Percentiles rank a stretch among this genome's conserved stretches.
phyloP scores from a whole-genome alignment of 1,140 invertebrate genomes.

The Sitophilus oryzae region DNA sequence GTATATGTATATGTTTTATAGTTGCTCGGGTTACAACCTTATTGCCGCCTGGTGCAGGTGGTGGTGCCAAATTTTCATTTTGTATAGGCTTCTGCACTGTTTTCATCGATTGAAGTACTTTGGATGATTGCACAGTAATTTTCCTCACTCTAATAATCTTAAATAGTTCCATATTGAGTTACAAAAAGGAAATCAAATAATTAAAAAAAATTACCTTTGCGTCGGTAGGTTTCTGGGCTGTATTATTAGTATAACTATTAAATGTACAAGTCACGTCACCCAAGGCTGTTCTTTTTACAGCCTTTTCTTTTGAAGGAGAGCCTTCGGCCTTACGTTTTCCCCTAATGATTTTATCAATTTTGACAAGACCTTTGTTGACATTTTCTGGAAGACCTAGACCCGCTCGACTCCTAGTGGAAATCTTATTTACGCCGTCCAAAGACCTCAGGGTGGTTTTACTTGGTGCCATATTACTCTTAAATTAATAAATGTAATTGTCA shows the following conservation, averaged over 20 bases:
- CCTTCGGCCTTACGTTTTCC: conserved; percentile 52
- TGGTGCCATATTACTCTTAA: conserved; percentile 27
- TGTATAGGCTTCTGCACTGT: conserved; percentile 42
- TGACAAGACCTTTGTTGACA: conserved; percentile 11
- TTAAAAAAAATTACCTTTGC: conserved; percentile 30
- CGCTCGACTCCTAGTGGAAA: conserved; percentile 29
- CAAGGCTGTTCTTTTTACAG: conserved; percentile 62
- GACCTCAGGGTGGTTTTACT: conserved; percentile 14
- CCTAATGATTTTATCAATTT: conserved; percentile 22
- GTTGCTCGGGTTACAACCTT: conserved; percentile 48
- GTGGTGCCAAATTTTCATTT: conserved; percentile 42
- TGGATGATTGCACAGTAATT: conserved; percentile 49
- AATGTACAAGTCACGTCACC: too few relatives aligned
- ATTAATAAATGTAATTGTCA: too few relatives aligned
- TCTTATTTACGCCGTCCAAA: conserved; percentile 1
- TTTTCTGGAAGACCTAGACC: conserved; percentile 6
- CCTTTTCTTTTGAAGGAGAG: conserved; percentile 52
- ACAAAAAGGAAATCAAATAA: too few relatives aligned
- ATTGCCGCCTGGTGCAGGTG: conserved; percentile 44
- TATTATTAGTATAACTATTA: conserved; percentile 65
- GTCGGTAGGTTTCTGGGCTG: conserved; percentile 38
- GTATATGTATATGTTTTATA: conserved; percentile 31
- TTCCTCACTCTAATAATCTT: conserved; percentile 41
- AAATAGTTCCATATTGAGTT: conserved; percentile 2
- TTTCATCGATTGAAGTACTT: conserved; percentile 49